Evolutionary conservation across 2,113 vertebrate species (phyloP), one percentile per base, ranked within the genome.

Genomic region (Cyanoliseus patagonus): DNA sequence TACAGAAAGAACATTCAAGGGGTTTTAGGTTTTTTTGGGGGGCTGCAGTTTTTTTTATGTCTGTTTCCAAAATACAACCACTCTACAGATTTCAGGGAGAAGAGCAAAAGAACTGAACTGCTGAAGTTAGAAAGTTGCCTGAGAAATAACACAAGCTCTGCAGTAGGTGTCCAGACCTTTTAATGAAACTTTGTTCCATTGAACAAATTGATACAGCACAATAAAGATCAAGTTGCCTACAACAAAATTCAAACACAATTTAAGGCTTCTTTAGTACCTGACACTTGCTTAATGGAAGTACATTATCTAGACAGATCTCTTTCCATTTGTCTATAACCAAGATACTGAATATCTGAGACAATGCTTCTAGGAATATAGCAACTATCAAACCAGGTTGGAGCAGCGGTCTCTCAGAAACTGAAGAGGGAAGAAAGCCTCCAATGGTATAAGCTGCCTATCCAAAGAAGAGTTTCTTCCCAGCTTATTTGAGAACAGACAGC

Each of bases 31-130:
- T 33, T 61, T n/a, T 44, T 24, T 15, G 3, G 5, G 9, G 20
- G 39, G 6, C 13, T n/a, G 11, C 44, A 12, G 0, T 0, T 7
- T 33, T 83, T 17, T 72, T 10, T 31, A 5, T 8, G 7, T 22
- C 13, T 11, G 7, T 57, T 69, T 83, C 90, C 31, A 57, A 90
- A 90, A 72, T 19, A 51, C 25, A 78, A 44, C 17, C 5, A 0
- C 6, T 52, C 6, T 64, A 22, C 1, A 37, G 27, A 47, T 37
- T 77, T n/a, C 53, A 74, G 17, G 30, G 11, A 67, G 22, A 88
- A 30, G n/a, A 83, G 88, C 13, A 47, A 83, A 72, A 28, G 33
- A 69, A 14, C 3, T 1, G 2, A 81, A 81, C 10, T 23, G 24
- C 25, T n/a, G 22, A 52, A 52, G 17, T 37, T 44, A n/a, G 9